Conservation (phyloP, 2,113 vertebrate species). For the Cephalopterus ornatus region DNA sequence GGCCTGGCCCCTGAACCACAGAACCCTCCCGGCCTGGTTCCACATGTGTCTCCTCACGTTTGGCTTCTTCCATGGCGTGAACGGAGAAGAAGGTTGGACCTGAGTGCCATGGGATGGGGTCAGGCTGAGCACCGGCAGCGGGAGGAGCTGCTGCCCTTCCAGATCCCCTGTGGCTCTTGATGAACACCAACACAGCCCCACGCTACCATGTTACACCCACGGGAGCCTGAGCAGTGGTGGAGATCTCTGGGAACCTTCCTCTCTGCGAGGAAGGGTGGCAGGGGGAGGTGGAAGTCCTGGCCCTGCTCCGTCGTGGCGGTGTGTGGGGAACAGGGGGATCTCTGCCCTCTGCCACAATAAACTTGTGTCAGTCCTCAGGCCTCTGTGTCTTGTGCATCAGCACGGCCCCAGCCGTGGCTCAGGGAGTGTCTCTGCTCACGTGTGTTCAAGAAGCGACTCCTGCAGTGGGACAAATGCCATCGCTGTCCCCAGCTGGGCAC, state of each 20-base stretch:
- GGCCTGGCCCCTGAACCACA: background rate
- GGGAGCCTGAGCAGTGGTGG: background rate
- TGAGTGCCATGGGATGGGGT: background rate
- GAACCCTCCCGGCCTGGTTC: background rate
- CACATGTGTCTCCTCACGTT: background rate
- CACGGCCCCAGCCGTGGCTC: background rate
- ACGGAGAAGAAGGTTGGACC: background rate
- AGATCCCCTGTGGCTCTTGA: background rate
- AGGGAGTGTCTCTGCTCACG: rapidly evolving
- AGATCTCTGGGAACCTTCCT: background rate
- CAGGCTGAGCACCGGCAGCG: rapidly evolving
- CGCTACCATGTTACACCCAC: rapidly evolving
- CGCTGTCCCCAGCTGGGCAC: rapidly evolving
- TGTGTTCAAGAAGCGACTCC: background rate
- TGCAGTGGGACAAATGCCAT: background rate
- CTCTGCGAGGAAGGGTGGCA: background rate
- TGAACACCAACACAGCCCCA: background rate
- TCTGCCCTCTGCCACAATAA: conserved; percentile 31
- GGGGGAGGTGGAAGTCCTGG: background rate
- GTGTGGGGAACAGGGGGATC: background rate
- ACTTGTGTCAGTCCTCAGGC: background rate
- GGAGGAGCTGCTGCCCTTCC: background rate
- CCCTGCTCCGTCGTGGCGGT: rapidly evolving
- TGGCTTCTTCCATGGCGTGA: background rate
- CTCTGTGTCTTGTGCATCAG: background rate